Evolutionary conservation across 2,888 invertebrate genomes (phyloP), one percentile per base, ranked within the genome.

Genomic region (Rhabditophanes sp.): DNA sequence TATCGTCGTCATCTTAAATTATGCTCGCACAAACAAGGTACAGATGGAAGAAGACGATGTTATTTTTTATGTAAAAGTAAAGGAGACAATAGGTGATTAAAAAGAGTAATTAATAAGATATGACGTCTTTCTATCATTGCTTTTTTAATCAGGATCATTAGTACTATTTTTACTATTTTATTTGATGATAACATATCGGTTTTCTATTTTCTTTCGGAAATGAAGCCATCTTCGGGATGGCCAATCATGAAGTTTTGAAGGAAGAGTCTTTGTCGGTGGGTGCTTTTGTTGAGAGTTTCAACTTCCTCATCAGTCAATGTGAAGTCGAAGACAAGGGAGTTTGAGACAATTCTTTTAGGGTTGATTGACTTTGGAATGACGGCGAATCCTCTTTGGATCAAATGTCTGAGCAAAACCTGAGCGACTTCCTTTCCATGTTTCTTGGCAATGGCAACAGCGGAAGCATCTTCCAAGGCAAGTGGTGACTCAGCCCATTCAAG

Each of bases 361-460:
- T 42, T 45, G 14, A 39, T 36, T 23, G 42, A 42, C 30, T 48
- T 48, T 9, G 50, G 53, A 19, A 53, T 50, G 6, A 53, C 44
- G 11, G 24, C 23, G 24, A 50, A 37, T 6, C 34, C 38, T 18
- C 37, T 22, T 29, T 50, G 53, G 17, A 48, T 27, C n/a, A 47
- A 24, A 18, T 37, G 41, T 6, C 44, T 44, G 7, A 50, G 37
- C 4, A 35, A 33, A n/a, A 50, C 37, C 37, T 48, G 45, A 1
- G 52, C 53, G 3, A 50, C 46, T 1, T 50, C 42, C 25, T 45
- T 50, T 9, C 38, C 22, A 35, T 54, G 43, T 28, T 54, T 54
- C 20, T 42, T 36, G 3, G 50, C 38, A 9, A 54, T 42, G 20
- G 42, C 39, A 8, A 38, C 32, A 7, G 51, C 37, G 9, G 41